phyloP scores from a whole-genome alignment of 2,888 invertebrate species.

The Phytoseiulus persimilis region DNA sequence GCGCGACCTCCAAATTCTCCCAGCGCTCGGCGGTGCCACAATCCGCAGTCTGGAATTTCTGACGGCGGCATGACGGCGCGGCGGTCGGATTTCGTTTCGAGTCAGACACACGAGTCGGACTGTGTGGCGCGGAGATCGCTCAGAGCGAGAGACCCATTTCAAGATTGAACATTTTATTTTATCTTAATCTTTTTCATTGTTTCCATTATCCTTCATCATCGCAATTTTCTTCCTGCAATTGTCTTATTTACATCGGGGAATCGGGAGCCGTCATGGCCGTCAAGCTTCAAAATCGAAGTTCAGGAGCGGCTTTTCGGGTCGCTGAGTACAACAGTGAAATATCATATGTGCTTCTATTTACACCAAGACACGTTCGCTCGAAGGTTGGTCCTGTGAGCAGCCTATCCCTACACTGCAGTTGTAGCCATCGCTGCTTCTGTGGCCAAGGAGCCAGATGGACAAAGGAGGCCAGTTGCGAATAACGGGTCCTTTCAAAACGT shows the following conservation, averaged over 20 bases:
- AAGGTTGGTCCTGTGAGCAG: not conserved
- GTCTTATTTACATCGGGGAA: not conserved
- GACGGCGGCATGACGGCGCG: too few relatives aligned
- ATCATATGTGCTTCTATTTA: not conserved
- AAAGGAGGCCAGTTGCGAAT: not conserved
- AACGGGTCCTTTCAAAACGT: not conserved
- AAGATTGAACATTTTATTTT: not conserved
- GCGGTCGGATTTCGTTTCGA: too few relatives aligned
- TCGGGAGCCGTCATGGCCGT: not conserved
- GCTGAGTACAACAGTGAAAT: not conserved
- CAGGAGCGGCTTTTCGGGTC: not conserved
- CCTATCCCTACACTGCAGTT: not conserved
- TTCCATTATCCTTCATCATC: not conserved
- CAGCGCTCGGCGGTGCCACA: too few relatives aligned
- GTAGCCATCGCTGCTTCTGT: not conserved
- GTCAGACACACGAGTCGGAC: too few relatives aligned
- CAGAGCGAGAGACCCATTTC: too few relatives aligned
- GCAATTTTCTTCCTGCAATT: not conserved
- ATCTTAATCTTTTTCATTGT: not conserved
- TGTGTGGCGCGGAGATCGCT: too few relatives aligned
- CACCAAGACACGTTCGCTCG: not conserved
- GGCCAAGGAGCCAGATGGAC: not conserved
- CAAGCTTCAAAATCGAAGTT: not conserved
- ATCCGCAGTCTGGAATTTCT: too few relatives aligned
- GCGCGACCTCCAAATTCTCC: too few relatives aligned